Base-by-base conservation (phyloP, 1,140 invertebrate species). In the Drosophila murphyi region DNA sequence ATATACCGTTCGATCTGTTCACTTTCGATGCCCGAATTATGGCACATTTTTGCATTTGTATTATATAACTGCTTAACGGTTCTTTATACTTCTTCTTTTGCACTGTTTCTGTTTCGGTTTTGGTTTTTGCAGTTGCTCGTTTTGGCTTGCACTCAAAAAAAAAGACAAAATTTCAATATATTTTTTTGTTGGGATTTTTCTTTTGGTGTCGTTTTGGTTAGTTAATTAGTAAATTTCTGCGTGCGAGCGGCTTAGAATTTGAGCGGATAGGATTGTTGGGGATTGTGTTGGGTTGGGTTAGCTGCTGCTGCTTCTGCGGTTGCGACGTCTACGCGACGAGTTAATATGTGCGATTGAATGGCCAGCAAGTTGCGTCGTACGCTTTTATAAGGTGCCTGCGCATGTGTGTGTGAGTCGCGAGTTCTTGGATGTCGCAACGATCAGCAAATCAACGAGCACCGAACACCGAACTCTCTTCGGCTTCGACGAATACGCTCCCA, bases 41-140 rank as follows among this genome's bases (percentile, higher is more conserved):
- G 88, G 76, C 88, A 92, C 91, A 92, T 92, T 37, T 91, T 90
- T 76, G 76, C 89, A 88, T 91, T 92, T 85, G 59, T 85, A 72
- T 81, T 50, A 60, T 41, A 3, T 20, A 28, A 34, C 12, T 50
- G 32, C 32, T 61, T 50, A 70, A 70, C 57, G 57, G 43, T 70
- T 70, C 29, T 37, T 39, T 65, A 8, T 37, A n/a, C 54, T 72
- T 56, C 57, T 55, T 71, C 41, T 69, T 35, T 43, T 54, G 41
- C 50, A 65, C 57, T 69, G 43, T 64, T 69, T 20, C 55, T 64
- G 47, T 39, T 29, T 32, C 39, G 51, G 12, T 62, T 20, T 20
- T 74, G 57, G 41, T 71, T 41, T 60, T 37, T 47, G 29, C 28
- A 54, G 10, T 61, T 63, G 39, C 45, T 52, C 48, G 29, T 29